Evolutionary conservation across 2,888 invertebrate species (phyloP), one percentile per base, ranked within the genome.

Genomic region (Ornithoptera alexandrae): DNA sequence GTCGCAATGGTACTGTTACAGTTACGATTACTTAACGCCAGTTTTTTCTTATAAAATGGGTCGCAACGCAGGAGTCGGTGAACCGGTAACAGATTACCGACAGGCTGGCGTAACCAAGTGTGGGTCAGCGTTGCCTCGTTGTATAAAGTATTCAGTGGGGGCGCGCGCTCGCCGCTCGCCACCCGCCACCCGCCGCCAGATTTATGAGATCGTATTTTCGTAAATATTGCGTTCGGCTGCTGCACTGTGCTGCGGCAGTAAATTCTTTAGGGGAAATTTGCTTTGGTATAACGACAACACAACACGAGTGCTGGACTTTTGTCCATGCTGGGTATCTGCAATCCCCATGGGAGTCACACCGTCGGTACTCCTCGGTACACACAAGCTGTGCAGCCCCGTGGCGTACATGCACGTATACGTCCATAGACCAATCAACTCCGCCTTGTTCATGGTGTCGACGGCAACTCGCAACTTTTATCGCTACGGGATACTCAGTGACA

Each of bases 151-250:
- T 60, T 70, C 63, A 70, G 57, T 62, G 58, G 53, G 53, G 58
- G 17, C 10, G 7, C 39, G 10, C 17, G 42, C 30, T 42, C 42
- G 56, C 53, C 20, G 53, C 61, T 20, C 53, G 39, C 18, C 20
- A 30, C 62, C 46, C 60, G 39, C 17, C 50, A 53, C 36, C 60
- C 22, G 53, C 20, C 39, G 68, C 53, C 18, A 53, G 60, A 67
- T 70, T 70, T 70, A 70, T 64, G 70, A 22, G 50, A 67, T 62
- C 67, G 70, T 62, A 65, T 67, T 70, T 70, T 67, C 70, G 64
- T 70, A 70, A 62, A 69, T 64, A 70, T 60, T 39, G 56, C 62
- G 42, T 70, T 62, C 56, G 70, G 24, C 39, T 56, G 39, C 67
- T 64, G 64, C 70, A 70, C 67, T 70, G 70, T 67, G 67, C 63